These are phyloP conservation scores for Cheilosia soror DNA, from an alignment of 2,888 invertebrate species.

Conservation along the genomic window DNA sequence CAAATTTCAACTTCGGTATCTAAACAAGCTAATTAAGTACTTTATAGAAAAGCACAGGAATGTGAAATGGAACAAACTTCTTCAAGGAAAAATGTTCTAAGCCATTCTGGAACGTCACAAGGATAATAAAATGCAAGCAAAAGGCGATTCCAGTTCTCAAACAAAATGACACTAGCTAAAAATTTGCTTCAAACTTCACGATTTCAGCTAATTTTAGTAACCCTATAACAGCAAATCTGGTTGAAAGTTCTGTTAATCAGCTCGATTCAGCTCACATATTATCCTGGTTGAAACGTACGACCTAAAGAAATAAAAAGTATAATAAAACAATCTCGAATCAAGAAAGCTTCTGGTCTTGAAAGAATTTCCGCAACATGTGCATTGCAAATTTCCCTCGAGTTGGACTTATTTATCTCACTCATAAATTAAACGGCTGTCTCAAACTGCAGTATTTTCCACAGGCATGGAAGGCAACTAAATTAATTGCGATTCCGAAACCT, in stretches of 20 bases:
- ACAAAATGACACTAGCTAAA: constrained; percentile 35
- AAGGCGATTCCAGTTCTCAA: constrained; percentile 35
- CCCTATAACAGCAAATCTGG: constrained; percentile 1
- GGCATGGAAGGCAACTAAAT: constrained; percentile 44
- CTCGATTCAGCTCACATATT: constrained; percentile 8
- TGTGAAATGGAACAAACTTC: no score
- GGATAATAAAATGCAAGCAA: constrained; percentile 32
- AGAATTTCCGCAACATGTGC: background rate
- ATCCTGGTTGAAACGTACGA: constrained; percentile 18
- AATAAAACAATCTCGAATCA: background rate
- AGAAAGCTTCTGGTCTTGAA: background rate
- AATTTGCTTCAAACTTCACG: constrained; percentile 32
- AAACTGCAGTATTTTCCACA: constrained; percentile 40
- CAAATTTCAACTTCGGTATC: no score
- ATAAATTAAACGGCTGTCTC: constrained; percentile 30
- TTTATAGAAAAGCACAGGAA: no score
- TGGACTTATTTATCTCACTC: constrained; percentile 14
- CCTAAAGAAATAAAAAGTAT: no score
- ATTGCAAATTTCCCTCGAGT: background rate
- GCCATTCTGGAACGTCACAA: constrained; percentile 53
- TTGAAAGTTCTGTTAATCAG: constrained; percentile 11
- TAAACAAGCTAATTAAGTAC: no score
- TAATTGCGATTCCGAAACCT: constrained; percentile 55
- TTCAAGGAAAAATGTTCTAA: constrained; percentile 50
- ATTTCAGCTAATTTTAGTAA: constrained; percentile 17